Percentiles rank a stretch among this genome's conserved stretches.
phyloP scores from a whole-genome alignment of 2,113 vertebrate species.

The Phalacrocorax pelagicus region DNA sequence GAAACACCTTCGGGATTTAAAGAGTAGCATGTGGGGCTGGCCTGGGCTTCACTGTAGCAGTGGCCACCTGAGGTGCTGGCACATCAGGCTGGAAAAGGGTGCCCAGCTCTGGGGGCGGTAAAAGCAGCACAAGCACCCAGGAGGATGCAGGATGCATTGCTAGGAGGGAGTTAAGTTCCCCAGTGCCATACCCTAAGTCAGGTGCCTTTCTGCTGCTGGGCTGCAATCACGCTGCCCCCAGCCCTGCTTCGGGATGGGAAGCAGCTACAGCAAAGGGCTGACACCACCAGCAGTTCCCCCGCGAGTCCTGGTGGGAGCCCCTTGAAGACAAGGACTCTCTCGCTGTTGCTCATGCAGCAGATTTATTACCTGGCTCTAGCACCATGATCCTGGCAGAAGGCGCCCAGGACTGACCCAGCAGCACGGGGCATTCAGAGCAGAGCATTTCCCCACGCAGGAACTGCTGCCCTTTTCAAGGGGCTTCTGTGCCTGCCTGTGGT shows the following conservation, averaged over 20 bases:
- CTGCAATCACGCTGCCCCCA: neutral
- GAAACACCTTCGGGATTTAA: neutral
- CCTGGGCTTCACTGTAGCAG: neutral
- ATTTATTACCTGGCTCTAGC: neutral
- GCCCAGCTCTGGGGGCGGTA: neutral
- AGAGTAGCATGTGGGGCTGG: neutral
- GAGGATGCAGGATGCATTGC: neutral
- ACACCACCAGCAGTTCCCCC: conserved; percentile 1
- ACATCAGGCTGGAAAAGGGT: neutral
- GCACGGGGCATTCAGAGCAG: fast-evolving
- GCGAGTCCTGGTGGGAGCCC: neutral
- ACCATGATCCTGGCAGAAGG: neutral
- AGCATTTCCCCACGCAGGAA: neutral
- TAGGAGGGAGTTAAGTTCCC: neutral
- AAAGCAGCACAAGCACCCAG: neutral
- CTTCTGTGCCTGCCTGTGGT: neutral
- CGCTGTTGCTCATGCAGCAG: neutral
- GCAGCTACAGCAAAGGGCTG: neutral
- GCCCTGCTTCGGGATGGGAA: neutral
- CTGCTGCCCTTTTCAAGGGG: neutral
- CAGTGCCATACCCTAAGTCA: neutral
- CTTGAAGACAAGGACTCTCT: neutral
- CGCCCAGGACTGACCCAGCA: neutral
- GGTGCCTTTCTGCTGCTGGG: conserved; percentile 11
- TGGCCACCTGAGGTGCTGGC: neutral